phyloP scores from a whole-genome alignment of 2,797 vertebrate species.

The Sebastes steindachneri region DNA sequence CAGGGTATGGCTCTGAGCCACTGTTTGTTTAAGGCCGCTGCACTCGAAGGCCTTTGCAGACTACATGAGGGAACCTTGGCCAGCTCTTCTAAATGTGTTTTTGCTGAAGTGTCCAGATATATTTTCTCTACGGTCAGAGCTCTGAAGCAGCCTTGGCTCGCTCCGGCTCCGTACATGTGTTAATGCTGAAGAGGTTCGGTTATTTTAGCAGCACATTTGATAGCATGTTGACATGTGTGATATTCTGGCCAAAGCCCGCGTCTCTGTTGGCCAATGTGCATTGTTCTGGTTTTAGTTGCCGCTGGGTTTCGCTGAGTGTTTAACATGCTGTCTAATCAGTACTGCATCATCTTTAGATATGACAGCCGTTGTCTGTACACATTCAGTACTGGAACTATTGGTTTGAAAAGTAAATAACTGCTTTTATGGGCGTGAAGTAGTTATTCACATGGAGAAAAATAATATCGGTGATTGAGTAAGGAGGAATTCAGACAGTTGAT shows the following conservation, averaged over 20 bases:
- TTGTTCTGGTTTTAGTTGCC: slow-evolving; percentile 62
- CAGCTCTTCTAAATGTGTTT: slow-evolving; percentile 75
- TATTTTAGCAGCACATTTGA: slow-evolving; percentile 76
- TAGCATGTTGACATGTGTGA: slow-evolving; percentile 76
- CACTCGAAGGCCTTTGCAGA: slow-evolving; percentile 71
- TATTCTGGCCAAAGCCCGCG: slow-evolving; percentile 59
- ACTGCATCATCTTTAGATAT: slow-evolving; percentile 36
- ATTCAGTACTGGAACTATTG: slow-evolving; percentile 15
- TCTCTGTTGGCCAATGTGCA: slow-evolving; percentile 48
- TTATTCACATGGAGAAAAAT: slow-evolving; percentile 34
- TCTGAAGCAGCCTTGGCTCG: slow-evolving; percentile 69
- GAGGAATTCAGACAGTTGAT: slow-evolving; percentile 46
- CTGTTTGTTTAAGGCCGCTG: slow-evolving; percentile 76
- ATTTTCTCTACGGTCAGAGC: slow-evolving; percentile 70
- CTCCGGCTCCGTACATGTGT: slow-evolving; percentile 64
- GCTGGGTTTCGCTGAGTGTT: slow-evolving; percentile 47
- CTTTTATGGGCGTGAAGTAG: slow-evolving; percentile 5
- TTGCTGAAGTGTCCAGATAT: slow-evolving; percentile 75
- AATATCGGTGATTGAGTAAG: slow-evolving; percentile 30
- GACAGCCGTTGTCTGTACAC: slow-evolving; percentile 37
- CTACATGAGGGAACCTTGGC: slow-evolving; percentile 71
- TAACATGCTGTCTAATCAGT: slow-evolving; percentile 52
- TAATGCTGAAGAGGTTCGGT: slow-evolving; percentile 74
- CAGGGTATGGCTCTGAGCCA: slow-evolving; percentile 67
- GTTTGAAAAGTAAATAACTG: slow-evolving; percentile 7